Evolutionary conservation across 2,888 invertebrate genomes (phyloP).

Genomic region (Archips crataeganus): DNA sequence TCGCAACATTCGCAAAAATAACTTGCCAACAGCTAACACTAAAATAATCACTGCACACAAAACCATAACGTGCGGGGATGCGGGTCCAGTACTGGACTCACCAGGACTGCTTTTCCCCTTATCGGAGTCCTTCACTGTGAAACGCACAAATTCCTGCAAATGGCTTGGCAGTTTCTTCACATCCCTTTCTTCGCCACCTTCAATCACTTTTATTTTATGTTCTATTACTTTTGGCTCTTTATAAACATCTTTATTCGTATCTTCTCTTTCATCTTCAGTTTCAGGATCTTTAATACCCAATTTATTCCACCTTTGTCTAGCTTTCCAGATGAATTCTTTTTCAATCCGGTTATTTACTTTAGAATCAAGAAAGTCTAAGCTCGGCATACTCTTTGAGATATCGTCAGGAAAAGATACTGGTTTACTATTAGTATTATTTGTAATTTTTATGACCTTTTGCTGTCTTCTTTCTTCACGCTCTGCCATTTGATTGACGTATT

Average conservation of each 20-base stretch:
- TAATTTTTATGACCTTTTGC: constrained; percentile 92
- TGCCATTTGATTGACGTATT: constrained; percentile 92
- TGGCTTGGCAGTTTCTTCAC: constrained; percentile 90
- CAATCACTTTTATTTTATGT: constrained; percentile 87
- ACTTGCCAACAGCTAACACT: constrained; percentile 76
- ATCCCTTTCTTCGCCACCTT: constrained; percentile 87
- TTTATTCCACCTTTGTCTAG: constrained; percentile 90
- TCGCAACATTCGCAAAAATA: constrained; percentile 70
- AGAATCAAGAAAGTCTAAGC: constrained; percentile 66
- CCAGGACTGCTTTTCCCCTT: constrained; percentile 83
- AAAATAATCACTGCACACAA: constrained; percentile 81
- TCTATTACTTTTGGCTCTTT: constrained; percentile 75
- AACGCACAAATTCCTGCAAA: constrained; percentile 91
- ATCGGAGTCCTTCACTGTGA: constrained; percentile 82
- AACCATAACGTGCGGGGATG: constrained; percentile 80
- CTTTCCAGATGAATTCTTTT: constrained; percentile 91
- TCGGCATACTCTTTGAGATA: constrained; percentile 73
- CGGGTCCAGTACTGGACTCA: constrained; percentile 74
- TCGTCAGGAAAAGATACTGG: constrained; percentile 54
- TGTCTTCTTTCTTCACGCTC: constrained; percentile 92
- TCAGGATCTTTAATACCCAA: constrained; percentile 89
- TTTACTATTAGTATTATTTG: constrained; percentile 86
- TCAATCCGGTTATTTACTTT: constrained; percentile 87
- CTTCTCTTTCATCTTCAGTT: constrained; percentile 86
- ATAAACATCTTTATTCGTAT: constrained; percentile 64